Evolutionary conservation across 1,140 invertebrate species (phyloP), one percentile per base, ranked within the genome.

Genomic region (Drosophila melanogaster): DNA sequence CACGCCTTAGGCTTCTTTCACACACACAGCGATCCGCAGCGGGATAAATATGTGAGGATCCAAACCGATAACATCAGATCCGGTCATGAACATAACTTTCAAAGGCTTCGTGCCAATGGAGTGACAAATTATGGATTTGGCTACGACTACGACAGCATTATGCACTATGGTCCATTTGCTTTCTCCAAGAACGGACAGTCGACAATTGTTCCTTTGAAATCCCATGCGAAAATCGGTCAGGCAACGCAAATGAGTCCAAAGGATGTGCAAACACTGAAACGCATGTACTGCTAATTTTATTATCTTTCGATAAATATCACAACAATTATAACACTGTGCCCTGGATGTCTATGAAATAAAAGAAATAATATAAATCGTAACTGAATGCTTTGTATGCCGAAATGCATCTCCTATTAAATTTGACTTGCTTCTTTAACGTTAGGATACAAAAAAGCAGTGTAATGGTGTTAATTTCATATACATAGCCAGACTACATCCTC

Each of bases 141-240:
- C 14, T 96, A 96, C 66, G 95, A 96, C 87, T 95, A 95, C 70
- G 79, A 83, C 0, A 95, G 94, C 64, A 90, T 96, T 2, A 95
- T 95, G 95, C 95, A 96, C 73, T 95, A 96, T 71, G 93, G 93
- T 43, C 78, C 94, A 4, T 94, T 93, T 46, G 95, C 95, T 0
- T 97, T 97, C 90, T 95, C 95, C 0, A 93, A 83, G 44, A 97
- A 96, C 85, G 94, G 94, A 11, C 86, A 94, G 71, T 93, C 94
- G 6, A 96, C 96, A 0, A 96, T 96, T 44, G 87, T 94, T 14
- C 93, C 95, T 1, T 7, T 61, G 1, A 40, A 44, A 3, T 17
- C 15, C 0, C 44, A 47, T 15, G 59, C n/a, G 0, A 49, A 33
- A 37, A 93, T 94, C 70, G 94, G 94, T 3, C 93, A 94, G 76